Evolutionary conservation across 2,888 invertebrate species (phyloP), one percentile per base, ranked within the genome.

Genomic region (Nephrotoma flavescens): DNA sequence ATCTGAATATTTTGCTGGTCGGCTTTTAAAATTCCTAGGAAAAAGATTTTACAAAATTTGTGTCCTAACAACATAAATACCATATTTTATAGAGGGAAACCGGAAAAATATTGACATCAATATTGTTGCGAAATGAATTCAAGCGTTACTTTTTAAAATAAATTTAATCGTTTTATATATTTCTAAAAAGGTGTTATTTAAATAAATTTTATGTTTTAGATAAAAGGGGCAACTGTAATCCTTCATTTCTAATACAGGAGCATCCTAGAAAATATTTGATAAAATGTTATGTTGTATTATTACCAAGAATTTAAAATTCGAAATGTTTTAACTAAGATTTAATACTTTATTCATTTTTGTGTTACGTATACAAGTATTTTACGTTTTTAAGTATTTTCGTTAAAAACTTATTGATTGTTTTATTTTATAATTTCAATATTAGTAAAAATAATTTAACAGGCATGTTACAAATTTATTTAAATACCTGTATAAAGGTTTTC

Each of bases 401-500:
- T 57, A 19, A 47, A 57, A 57, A 6, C 57, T 57, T 57, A 57
- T 57, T 57, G 7, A 57, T 6, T 15, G 6, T 57, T 57, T 15
- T 19, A 2, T 57, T 57, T 57, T 57, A 19, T 57, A 19, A 6
- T 15, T 6, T 19, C 31, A 57, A 19, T 57, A 5, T 57, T 57
- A 31, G 31, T 31, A 1, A 31, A 31, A 31, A 31, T 31, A 57
- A 57, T 19, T 57, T 15, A 15, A n/a, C 15, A 19, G 31, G 31
- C 31, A 2, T 57, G 2, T 57, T 57, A 19, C 12, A 52, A 52
- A n/a, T 52, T 57, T 31, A 11, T 11, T 71, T 71, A 71, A 71
- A 71, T 92, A 97, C 97, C 97, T 97, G 93, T 97, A 97, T 90
- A 97, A 95, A 88, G 97, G 97, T 92, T 96, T 97, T 88, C 95